Evolutionary conservation across 1,140 invertebrate genomes (phyloP), one percentile per base, ranked within the genome.

Genomic region (Mizuhopecten yessoensis): DNA sequence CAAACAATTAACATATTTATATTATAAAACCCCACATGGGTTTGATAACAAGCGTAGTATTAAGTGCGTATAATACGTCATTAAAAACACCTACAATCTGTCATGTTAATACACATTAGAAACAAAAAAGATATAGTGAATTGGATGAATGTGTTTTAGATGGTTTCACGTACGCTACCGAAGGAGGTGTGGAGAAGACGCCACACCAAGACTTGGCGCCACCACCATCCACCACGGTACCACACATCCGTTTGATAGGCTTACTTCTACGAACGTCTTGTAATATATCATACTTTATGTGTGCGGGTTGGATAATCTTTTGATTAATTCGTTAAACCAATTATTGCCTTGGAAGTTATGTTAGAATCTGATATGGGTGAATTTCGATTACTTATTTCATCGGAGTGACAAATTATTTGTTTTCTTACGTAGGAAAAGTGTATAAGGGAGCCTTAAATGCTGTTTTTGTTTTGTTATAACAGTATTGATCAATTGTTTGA

Each of bases 281-380:
- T 75, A 23, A 75, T 75, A 75, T 75, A 29, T 75, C 57, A 75
- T 75, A 75, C 57, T n/a, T 29, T 75, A 75, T 75, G 57, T n/a
- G 57, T 75, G 57, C 57, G 57, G 57, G 57, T 13, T 29, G 9
- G 57, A 5, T 75, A 75, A 75, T 75, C 5, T 29, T 29, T 75
- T 29, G 23, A 75, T 75, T 75, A 75, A 75, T 75, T 75, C 57
- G 5, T 75, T 75, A 29, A 75, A 75, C 57, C 57, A 75, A 75
- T 29, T 75, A 29, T 29, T 75, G 2, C 29, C n/a, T 29, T 75
- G 23, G 13, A 75, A 75, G 29, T 75, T 23, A 7, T n/a, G 29
- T 75, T 75, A 75, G 17, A 75, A 29, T 29, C 57, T 75, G 57
- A 75, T 75, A 75, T 75, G 23, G 45, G 57, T n/a, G n/a, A 75